Base-by-base conservation (phyloP, 2,888 invertebrate genomes). In the Stomorhina lunata region DNA sequence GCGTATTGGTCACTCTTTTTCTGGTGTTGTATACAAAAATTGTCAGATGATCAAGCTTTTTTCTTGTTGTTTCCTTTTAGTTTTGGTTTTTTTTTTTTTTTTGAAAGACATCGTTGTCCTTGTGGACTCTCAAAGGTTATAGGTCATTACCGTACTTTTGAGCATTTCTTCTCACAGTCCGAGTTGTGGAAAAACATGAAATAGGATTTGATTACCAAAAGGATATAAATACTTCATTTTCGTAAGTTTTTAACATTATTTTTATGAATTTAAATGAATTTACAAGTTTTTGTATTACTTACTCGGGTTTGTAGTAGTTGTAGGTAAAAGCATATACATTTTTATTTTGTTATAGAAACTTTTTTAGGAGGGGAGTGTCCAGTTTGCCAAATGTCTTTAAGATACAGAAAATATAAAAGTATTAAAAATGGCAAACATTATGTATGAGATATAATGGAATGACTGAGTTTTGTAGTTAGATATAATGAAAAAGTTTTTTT, bases 141-240 rank as follows among this genome's bases (percentile, higher is more conserved):
- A 90, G 89, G 89, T 89, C 89, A 89, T 71, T 86, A 89, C 90
- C 90, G 89, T 87, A 90, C 87, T 87, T 89, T 90, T 87, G 71
- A 84, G 55, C 85, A 85, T 86, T 88, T 89, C 86, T 90, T 89
- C 89, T 89, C 89, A 89, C 88, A 88, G 82, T 76, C 37, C 86
- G 76, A 29, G 45, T 57, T 61, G 34, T 27, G n/a, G n/a, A n/a
- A n/a, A n/a, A n/a, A 20, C 34, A 59, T 50, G 69, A 53, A 37
- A 61, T 37, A 50, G 66, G 37, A 61, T 81, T 77, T 72, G 50
- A 37, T 55, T 81, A 72, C 63, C 12, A 37, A 77, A n/a, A 65
- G 72, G 66, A 63, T 50, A 66, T 50, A 71, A 59, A 68, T 66
- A 55, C 34, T 66, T 72, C 34, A 12, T 65, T 80, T 80, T 75